These are phyloP conservation scores for Papilio dardanus DNA, from an alignment of 1,140 invertebrate genomes.

Conservation along the genomic window DNA sequence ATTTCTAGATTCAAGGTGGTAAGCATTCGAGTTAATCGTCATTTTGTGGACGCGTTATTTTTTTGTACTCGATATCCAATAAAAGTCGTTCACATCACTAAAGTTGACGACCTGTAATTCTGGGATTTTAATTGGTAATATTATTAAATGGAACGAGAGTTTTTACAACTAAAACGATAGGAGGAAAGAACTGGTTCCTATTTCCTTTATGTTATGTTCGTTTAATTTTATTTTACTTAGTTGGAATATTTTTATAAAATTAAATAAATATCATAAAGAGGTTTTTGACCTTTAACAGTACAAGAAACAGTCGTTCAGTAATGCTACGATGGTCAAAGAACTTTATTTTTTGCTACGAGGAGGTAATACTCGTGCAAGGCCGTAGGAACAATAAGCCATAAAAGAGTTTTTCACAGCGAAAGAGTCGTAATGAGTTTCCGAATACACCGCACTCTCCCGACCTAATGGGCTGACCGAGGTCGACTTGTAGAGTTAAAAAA, in stretches of 20 bases:
- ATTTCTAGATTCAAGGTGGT: neutral
- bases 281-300: conserved; percentile 50
- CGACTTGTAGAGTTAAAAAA: conserved; percentile 60
- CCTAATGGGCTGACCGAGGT: conserved; percentile 72
- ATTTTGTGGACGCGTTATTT: neutral
- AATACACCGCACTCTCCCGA: conserved; percentile 60
- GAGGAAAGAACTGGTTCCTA: conserved; percentile 71
- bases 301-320: conserved; percentile 43
- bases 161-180: conserved; percentile 80
- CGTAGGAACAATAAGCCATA: conserved; percentile 76
- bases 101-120: conserved; percentile 66
- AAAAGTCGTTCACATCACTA: conserved; percentile 21
- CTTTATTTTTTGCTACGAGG: conserved; percentile 47
- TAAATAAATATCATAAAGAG: conserved; percentile 72
- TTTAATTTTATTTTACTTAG: conserved; percentile 77
- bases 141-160: conserved; percentile 75
- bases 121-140: conserved; percentile 79
- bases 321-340: conserved; percentile 31
- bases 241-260: conserved; percentile 69
- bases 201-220: conserved; percentile 69
- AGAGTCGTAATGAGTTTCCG: conserved; percentile 72
- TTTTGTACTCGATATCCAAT: neutral
- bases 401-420: conserved; percentile 68
- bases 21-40: too few relatives aligned
- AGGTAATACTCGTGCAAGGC: conserved; percentile 53